Conservation (phyloP, 2,113 vertebrate species). For the Calyptomena viridis region DNA sequence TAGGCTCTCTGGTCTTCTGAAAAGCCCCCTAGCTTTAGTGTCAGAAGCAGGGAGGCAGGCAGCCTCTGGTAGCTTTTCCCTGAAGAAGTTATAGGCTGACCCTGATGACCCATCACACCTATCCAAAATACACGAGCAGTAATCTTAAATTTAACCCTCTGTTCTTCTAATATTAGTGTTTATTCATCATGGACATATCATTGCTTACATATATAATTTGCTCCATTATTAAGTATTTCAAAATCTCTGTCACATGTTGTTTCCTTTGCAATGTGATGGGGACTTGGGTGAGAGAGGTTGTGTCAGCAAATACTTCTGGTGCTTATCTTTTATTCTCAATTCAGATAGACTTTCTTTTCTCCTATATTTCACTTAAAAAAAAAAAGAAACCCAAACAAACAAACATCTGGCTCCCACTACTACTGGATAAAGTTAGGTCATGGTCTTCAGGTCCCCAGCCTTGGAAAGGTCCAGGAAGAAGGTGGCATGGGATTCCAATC, state of each 20-base stretch:
- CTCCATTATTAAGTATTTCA: neutral
- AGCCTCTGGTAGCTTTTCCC: neutral
- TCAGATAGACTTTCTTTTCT: neutral
- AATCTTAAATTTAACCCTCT: neutral
- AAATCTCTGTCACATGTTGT: neutral
- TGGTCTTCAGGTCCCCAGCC: neutral
- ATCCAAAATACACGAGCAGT: neutral
- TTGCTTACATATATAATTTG: neutral
- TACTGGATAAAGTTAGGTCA: neutral
- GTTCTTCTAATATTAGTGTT: neutral
- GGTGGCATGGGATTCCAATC: neutral
- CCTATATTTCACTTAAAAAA: neutral
- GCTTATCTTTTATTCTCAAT: neutral
- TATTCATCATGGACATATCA: neutral
- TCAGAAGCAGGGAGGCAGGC: neutral
- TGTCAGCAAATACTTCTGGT: neutral
- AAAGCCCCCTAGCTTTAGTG: neutral
- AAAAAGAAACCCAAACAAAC: neutral
- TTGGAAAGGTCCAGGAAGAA: slow-evolving; percentile 26
- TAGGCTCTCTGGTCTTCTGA: neutral
- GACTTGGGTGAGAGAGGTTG: neutral
- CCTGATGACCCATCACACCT: neutral
- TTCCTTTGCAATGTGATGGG: neutral
- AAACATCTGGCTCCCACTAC: slow-evolving; percentile 1
- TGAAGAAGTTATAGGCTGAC: neutral